Evolutionary conservation across 2,113 vertebrate genomes (phyloP), one percentile per base, ranked within the genome.

Genomic region (Gymnocephalus cernua): DNA sequence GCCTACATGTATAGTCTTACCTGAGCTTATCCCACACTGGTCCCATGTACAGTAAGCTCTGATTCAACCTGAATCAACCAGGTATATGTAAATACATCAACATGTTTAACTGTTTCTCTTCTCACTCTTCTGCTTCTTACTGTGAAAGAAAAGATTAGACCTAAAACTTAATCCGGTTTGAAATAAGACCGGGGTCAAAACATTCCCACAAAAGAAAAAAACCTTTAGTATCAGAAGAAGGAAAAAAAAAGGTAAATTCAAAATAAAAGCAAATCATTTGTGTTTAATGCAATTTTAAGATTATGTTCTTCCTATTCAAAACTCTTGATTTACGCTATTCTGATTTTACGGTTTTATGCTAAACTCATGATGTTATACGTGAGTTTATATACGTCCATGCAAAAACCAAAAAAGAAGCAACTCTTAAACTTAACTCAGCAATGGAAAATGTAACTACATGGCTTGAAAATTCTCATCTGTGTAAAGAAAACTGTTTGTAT

Each of bases 31-130:
- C 53, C 70, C 53, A 15, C 58, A 12, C 56, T 83, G 76, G 83
- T 79, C 84, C 58, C 6, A 29, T 19, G 29, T 41, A 41, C 38
- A 41, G 38, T 80, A 82, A 83, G 64, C 79, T 44, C 56, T 71
- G 23, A 74, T 85, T n/a, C n/a, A n/a, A n/a, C n/a, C n/a, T n/a
- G n/a, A n/a, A n/a, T n/a, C n/a, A 29, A 44, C 61, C 13, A 13
- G 67, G 6, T 48, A 29, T 23, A 74, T 75, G 76, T 51, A 73
- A 74, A 79, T 69, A 53, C 6, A 64, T 63, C 62, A 68, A 44
- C 32, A 58, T 67, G 38, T 79, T 21, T 29, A 45, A 62, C 38
- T n/a, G 23, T 16, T 11, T 56, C 2, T 35, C 58, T 44, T 23
- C 54, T 53, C 41, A 59, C 14, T 71, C 6, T 50, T 58, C 6